phyloP scores from a whole-genome alignment of 2,113 vertebrate genomes.

The Pelusios castaneus region DNA sequence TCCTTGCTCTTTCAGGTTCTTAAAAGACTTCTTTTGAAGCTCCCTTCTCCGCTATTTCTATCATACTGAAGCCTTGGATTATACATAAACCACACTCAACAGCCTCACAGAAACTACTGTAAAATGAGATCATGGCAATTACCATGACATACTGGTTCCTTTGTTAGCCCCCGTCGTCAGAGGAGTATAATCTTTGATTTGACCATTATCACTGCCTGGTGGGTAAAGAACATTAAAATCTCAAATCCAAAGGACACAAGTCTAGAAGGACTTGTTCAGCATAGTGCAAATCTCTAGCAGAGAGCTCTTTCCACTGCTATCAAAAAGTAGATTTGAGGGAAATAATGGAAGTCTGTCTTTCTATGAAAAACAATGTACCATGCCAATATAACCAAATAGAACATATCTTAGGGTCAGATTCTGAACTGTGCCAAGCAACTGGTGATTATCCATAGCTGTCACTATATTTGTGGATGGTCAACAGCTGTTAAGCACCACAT shows the following conservation, averaged over 20 bases:
- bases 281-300: not conserved
- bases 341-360: not conserved
- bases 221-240: conserved; percentile 38
- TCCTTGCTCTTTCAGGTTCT: conserved; percentile 58
- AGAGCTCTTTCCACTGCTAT: not conserved
- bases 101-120: conserved; percentile 50
- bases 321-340: conserved; percentile 27
- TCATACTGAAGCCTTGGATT: conserved; percentile 53
- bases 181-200: conserved; percentile 56
- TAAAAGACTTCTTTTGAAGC: conserved; percentile 59
- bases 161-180: conserved; percentile 55
- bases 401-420: not conserved
- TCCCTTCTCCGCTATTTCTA: conserved; percentile 41
- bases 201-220: conserved; percentile 45
- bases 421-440: not conserved
- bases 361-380: not conserved
- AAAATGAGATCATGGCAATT: conserved; percentile 42
- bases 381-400: not conserved
- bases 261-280: not conserved
- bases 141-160: conserved; percentile 43
- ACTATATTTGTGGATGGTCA: not conserved
- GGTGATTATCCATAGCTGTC: not conserved
- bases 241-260: conserved; percentile 11
- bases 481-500: not conserved
- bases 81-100: conserved; percentile 57